Evolutionary conservation across 2,888 invertebrate species (phyloP), one percentile per base, ranked within the genome.

Genomic region (Leptinotarsa rubiginosa): DNA sequence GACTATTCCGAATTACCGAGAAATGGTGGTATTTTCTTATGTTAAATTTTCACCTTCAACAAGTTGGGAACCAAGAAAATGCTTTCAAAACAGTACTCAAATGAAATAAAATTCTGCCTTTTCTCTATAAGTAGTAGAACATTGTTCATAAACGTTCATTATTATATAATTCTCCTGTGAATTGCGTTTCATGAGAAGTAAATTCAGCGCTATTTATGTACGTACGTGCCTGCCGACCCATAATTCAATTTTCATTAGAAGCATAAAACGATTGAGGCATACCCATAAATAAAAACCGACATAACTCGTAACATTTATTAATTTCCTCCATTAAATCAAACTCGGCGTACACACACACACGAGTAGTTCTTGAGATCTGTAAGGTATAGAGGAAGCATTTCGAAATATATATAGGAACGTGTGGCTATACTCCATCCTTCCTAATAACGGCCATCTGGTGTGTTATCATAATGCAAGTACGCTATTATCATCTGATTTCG

Each of bases 371-470:
- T 50, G 69, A 69, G 69, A 68, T 54, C 52, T n/a, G 22, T 25
- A 62, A 62, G 25, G 69, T 69, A 56, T 56, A 56, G 54, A 49
- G 50, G 2, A 10, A 50, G 67, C 41, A 47, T 59, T 69, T 47
- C 16, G 59, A 69, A 69, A 56, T 69, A 41, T 18, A 69, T 69
- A 49, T 25, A 47, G 56, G 41, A 56, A 69, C 47, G 54, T 68
- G 52, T 65, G 54, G 71, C 79, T 78, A 82, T 82, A 78, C 77
- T 76, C 81, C 81, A 84, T 82, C 77, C 73, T 73, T 75, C 70
- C 81, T 81, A 81, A 83, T 84, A 84, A 84, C 81, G 81, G 82
- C 83, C 85, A 85, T 83, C 82, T 85, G 85, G 78, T 81, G 78
- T 80, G 80, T 84, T 85, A 83, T 85, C 84, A 83, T 81, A 81